Evolutionary conservation across 2,888 invertebrate species (phyloP), one percentile per base, ranked within the genome.

Genomic region (Dryococelus australis): DNA sequence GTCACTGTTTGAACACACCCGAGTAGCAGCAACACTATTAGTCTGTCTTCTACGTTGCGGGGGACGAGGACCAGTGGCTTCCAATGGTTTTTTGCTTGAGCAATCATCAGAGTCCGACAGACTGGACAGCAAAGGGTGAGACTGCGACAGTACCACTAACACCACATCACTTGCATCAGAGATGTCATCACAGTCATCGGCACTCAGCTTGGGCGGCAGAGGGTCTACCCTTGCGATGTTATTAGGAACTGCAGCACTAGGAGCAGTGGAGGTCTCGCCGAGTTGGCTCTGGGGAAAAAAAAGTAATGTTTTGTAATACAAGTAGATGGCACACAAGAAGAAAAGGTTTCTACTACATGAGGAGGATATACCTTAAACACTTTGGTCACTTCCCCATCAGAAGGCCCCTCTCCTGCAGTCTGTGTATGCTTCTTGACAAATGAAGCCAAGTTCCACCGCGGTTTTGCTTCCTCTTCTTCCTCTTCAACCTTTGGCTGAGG

Each of bases 401-500:
- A 24, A 8, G 24, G 65, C 65, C 65, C 65, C n/a, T 65, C 65
- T 24, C 20, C 65, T n/a, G 65, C 20, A 24, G 65, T 16, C 65
- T 65, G 65, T 1, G 65, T 65, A 20, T 65, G 65, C 65, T 65
- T 65, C 65, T 65, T 65, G 20, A 83, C 83, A 35, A 83, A 83
- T 20, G 83, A 83, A 6, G 83, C 83, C 28, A 83, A 24, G 83
- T 83, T 83, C 83, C 83, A 83, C 35, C 83, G 83, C 8, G 28
- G 83, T 20, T 83, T 83, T 20, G 83, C 12, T 28, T 83, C 83
- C 28, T 83, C 35, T 20, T 43, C 24, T 24, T 9, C 83, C 43
- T 83, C 83, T 24, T 83, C 83, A 20, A 47, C 47, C 65, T 12
- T 51, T 28, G 91, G 91, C 85, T 79, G 88, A 78, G 79, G 86